Evolutionary conservation across 2,888 invertebrate species (phyloP), one percentile per base, ranked within the genome.

Genomic region (Hedya salicella): DNA sequence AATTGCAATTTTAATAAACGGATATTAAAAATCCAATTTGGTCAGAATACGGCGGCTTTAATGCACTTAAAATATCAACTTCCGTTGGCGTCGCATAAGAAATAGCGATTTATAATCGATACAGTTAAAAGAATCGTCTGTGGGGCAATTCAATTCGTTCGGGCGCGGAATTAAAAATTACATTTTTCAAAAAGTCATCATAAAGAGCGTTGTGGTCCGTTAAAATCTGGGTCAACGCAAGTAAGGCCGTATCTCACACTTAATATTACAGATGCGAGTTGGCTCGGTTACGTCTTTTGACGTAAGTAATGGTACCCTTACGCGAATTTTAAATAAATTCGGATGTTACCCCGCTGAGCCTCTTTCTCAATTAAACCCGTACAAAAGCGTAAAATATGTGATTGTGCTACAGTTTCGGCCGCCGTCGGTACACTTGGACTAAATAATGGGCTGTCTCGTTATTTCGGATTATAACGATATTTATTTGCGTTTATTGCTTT

Each of bases 141-240:
- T 78, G 78, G 76, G 79, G 75, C 75, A 83, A 81, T 85, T 86
- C 84, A 80, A 85, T 86, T 84, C 78, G 79, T 73, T 75, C 72
- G 79, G 82, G 79, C 78, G 75, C 79, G 79, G 82, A 89, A 91
- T 91, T 91, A 91, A 91, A 90, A 89, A 86, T 82, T 86, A 84
- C 88, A 91, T 91, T 89, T 91, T 88, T 92, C 92, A 91, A 89
- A 90, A 91, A 89, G 91, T 91, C 90, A 87, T 91, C 90, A 88
- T 91, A 91, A 91, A 91, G 85, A 86, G 81, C 83, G 83, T 78
- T 78, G 82, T 81, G 77, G 78, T 77, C 86, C 82, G 83, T 85
- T 85, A 85, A 81, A 85, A 91, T 91, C 86, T 91, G 85, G 91
- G 92, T 91, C 91, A 89, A 71, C 81, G 71, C 79, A 83, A 80